These are phyloP conservation scores for Eudorcas thomsonii DNA, from an alignment of 2,113 vertebrate genomes.

Conservation along the genomic window DNA sequence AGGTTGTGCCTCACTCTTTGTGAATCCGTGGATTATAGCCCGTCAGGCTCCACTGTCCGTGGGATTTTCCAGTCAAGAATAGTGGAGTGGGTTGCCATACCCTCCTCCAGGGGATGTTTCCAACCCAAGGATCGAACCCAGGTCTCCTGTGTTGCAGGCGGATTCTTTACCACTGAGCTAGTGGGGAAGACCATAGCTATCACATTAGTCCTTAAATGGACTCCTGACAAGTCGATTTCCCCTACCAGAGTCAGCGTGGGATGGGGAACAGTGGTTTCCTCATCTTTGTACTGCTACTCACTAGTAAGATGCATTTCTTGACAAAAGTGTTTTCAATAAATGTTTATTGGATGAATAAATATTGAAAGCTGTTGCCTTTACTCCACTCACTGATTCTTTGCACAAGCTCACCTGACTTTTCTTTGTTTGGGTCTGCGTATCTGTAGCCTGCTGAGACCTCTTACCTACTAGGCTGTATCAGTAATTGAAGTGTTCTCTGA, in stretches of 20 bases:
- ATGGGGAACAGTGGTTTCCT: background rate
- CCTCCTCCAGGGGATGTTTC: background rate
- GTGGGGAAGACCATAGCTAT: background rate
- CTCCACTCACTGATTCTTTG: background rate
- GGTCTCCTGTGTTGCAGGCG: background rate
- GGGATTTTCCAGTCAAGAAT: background rate
- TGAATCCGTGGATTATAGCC: background rate
- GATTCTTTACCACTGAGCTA: background rate
- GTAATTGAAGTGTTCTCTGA: background rate
- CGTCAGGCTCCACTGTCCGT: accelerated
- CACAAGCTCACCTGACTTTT: background rate
- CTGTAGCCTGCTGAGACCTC: background rate
- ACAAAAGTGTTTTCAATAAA: background rate
- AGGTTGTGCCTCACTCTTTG: background rate
- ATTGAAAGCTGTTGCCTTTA: background rate
- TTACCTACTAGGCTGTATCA: background rate
- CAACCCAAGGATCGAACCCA: background rate
- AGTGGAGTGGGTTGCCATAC: background rate
- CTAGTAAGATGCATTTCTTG: background rate
- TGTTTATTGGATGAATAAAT: background rate
- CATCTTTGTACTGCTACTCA: background rate
- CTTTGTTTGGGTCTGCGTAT: background rate
- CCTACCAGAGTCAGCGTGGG: background rate
- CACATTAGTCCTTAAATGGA: background rate
- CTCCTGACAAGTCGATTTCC: background rate